Evolutionary conservation across 2,888 invertebrate genomes (phyloP), one percentile per base, ranked within the genome.

Genomic region (Opisthograptis luteolata): DNA sequence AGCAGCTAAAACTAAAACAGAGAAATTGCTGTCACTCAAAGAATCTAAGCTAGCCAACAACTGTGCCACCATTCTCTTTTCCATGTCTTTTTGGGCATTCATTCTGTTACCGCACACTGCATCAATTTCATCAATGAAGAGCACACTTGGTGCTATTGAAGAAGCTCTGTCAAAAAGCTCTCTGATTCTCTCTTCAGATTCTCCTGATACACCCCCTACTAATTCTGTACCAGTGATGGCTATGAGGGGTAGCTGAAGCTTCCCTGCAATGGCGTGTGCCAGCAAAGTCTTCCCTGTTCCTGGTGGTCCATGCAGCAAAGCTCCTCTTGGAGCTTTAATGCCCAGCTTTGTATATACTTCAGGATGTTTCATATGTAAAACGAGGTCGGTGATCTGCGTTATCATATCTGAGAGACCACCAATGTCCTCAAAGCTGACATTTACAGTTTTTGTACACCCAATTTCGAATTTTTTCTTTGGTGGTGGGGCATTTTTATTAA

Each of bases 71-170:
- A 99, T 97, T 54, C 99, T 91, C 55, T 96, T 93, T 76, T 99
- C 98, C 99, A 99, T 99, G 71, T 98, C 98, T 76, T 96, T 95
- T 68, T 97, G 96, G 1, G 97, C 97, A 67, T 95, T 95, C 46
- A 97, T 95, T 71, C 98, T 92, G 76, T 97, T 97, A 3, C 96
- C 96, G 20, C 97, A 96, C 32, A 99, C 95, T n/a, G 97, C 95
- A 90, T 99, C 99, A 52, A 99, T 96, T 89, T 99, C 98, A 86
- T 99, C 99, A 56, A 99, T 95, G 73, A 99, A 98, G 25, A 99
- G 83, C 8, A 99, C 93, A 77, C 97, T 96, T 0, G 97, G 97
- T 6, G 96, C 93, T 47, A 92, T 82, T 39, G 93, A 86, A 4
- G 92, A 79, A 0, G 98, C 98, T 73, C 95, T 94, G 25, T 97